Evolutionary conservation across 2,797 vertebrate genomes (phyloP).

Genomic region (Cyprinella venusta): DNA sequence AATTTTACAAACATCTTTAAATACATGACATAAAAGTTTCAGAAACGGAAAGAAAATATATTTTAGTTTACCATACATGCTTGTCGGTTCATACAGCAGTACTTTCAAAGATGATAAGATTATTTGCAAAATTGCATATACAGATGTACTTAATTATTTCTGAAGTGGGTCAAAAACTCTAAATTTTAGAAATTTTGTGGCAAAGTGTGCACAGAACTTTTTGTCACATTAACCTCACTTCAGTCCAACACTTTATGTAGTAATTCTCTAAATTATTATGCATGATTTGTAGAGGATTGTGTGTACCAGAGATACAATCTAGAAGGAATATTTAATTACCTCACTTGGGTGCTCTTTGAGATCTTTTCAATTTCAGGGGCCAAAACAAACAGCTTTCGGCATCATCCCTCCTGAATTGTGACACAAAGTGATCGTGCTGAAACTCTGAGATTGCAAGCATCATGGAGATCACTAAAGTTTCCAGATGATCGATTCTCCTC

Average conservation of each 20-base stretch:
- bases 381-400: constrained; percentile 37
- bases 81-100: too few species aligned
- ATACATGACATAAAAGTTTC: too few species aligned
- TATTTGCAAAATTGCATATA: too few species aligned
- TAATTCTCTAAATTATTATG: constrained; percentile 27
- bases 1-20: too few species aligned
- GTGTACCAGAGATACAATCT: constrained; percentile 37
- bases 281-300: constrained; percentile 7
- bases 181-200: too few species aligned
- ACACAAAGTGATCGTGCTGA: constrained; percentile 47
- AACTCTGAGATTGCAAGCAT: constrained; percentile 55
- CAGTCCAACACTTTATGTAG: background rate
- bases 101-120: too few species aligned
- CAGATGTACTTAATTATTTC: too few species aligned
- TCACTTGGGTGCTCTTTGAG: constrained; percentile 31
- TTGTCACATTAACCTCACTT: background rate
- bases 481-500: constrained; percentile 62
- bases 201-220: background rate
- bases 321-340: constrained; percentile 43
- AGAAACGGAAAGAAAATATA: too few species aligned
- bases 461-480: constrained; percentile 64
- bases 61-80: too few species aligned
- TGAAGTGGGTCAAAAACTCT: too few species aligned
- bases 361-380: constrained; percentile 15
- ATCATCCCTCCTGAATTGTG: constrained; percentile 35